phyloP scores from a whole-genome alignment of 2,888 invertebrate species.

The Plagodis pulveraria region DNA sequence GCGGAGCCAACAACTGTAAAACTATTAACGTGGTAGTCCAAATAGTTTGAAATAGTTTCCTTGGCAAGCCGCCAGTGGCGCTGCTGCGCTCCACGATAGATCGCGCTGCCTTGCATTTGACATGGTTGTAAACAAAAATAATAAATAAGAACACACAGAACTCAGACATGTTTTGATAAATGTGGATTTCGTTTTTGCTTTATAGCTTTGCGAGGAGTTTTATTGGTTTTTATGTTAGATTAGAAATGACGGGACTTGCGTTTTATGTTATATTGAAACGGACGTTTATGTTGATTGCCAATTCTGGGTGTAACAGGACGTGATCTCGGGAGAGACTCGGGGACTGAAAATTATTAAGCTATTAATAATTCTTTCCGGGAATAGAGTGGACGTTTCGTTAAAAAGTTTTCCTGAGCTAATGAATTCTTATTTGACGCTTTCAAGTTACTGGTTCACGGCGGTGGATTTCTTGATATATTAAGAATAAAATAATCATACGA shows the following conservation, averaged over 20 bases:
- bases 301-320: conserved; percentile 38
- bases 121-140: conserved; percentile 77
- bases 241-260: conserved; percentile 54
- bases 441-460: too few species aligned
- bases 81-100: conserved; percentile 59
- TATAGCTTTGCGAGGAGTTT: conserved; percentile 60
- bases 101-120: conserved; percentile 70
- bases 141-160: conserved; percentile 62
- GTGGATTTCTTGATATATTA: too few species aligned
- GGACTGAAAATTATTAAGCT: background rate
- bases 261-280: conserved; percentile 46
- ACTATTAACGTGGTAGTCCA: conserved; percentile 72
- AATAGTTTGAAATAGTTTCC: conserved; percentile 76
- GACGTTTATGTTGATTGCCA: conserved; percentile 55
- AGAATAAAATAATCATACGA: too few species aligned
- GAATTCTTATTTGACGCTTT: too few species aligned
- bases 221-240: conserved; percentile 67
- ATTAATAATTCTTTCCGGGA: background rate
- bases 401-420: too few species aligned
- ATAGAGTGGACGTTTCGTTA: too few species aligned
- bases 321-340: conserved; percentile 14
- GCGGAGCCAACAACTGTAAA: conserved; percentile 64
- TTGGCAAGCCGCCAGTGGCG: conserved; percentile 73
- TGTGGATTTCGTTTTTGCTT: conserved; percentile 63
- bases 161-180: conserved; percentile 65